Evolutionary conservation across 1,140 invertebrate species (phyloP).

Genomic region (Bilobella aurantiaca): DNA sequence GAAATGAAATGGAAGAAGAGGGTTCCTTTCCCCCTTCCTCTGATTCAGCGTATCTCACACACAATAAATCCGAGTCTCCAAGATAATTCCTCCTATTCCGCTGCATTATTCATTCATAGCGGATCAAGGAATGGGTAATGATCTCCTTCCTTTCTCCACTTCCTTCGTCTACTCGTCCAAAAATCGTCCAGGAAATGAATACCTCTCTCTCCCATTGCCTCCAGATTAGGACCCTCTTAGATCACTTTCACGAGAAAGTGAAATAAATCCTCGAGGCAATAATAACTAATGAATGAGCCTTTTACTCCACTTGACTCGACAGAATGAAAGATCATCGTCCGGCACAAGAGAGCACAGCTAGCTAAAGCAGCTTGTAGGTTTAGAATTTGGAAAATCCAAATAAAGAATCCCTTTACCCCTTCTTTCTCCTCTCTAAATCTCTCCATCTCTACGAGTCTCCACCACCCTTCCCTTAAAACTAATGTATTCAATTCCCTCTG

Average conservation of each 20-base stretch:
- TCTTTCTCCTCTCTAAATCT: background rate
- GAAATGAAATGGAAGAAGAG: constrained; percentile 12
- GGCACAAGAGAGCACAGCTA: background rate
- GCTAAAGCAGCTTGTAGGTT: no score
- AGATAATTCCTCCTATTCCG: constrained; percentile 25
- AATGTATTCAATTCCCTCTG: constrained; percentile 34
- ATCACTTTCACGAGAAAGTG: background rate
- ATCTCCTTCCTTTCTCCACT: constrained; percentile 25
- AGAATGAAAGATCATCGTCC: background rate
- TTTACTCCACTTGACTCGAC: constrained; percentile 5
- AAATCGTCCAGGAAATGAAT: no score
- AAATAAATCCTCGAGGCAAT: constrained; percentile 34
- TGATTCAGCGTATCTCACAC: constrained; percentile 34
- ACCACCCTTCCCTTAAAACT: constrained; percentile 16
- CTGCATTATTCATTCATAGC: constrained; percentile 34
- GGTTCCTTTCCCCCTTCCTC: constrained; percentile 18
- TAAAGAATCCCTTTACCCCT: background rate
- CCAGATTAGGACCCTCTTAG: background rate
- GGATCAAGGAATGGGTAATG: constrained; percentile 31
- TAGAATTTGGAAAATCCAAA: background rate
- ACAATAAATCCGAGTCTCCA: constrained; percentile 31
- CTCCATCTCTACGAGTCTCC: background rate
- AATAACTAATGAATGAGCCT: constrained; percentile 35
- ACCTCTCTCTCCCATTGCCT: no score
- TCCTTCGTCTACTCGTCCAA: background rate